Percentiles rank a stretch among this genome's conserved stretches.
Conservation (phyloP, 1,140 invertebrate species). For the Aphis gossypii region DNA sequence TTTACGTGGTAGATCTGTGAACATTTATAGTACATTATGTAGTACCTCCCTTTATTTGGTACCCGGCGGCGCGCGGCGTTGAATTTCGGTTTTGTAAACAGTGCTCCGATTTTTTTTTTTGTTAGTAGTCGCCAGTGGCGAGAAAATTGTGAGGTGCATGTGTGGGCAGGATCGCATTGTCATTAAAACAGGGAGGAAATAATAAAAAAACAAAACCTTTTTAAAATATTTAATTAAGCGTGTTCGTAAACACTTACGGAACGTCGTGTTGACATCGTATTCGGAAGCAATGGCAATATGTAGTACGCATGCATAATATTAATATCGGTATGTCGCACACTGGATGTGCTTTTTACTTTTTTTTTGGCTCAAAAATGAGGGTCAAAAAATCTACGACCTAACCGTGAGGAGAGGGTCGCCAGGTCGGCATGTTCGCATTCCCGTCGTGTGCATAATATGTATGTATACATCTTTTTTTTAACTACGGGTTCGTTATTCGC, state of each 20-base stretch:
- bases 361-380: constrained; percentile 3
- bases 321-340: background rate
- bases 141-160: background rate
- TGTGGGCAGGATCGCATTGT: background rate
- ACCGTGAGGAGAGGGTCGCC: background rate
- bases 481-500: background rate
- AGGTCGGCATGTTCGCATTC: background rate
- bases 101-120: background rate
- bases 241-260: constrained; percentile 43
- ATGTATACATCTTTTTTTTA: constrained; percentile 11
- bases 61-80: background rate
- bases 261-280: constrained; percentile 9
- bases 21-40: background rate
- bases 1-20: background rate
- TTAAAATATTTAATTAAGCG: constrained; percentile 53
- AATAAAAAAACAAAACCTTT: background rate
- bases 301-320: background rate
- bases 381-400: background rate
- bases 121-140: background rate
- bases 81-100: background rate
- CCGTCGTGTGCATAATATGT: background rate
- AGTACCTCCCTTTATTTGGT: background rate
- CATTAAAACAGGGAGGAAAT: background rate
- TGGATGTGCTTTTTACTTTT: background rate
- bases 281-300: background rate